Evolutionary conservation across 2,888 invertebrate species (phyloP).

Genomic region (Norana najaformis): DNA sequence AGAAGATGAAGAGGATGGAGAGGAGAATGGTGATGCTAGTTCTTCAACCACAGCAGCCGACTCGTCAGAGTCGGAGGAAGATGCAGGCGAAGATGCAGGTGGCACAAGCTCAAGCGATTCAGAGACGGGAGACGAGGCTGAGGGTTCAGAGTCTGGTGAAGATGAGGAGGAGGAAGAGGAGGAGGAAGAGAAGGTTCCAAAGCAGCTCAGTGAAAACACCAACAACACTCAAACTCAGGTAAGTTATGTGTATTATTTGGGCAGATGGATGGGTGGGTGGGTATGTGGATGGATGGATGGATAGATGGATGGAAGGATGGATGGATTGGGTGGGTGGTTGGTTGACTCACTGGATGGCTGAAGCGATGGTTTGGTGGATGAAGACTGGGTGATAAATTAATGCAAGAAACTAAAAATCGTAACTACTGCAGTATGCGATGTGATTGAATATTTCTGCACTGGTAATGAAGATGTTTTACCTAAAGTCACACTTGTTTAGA

Average conservation of each 20-base stretch:
- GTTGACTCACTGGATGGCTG: neutral
- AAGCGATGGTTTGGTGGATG: neutral
- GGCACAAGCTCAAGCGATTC: neutral
- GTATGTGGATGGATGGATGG: neutral
- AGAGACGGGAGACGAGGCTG: neutral
- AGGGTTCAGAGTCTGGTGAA: slow-evolving; percentile 27
- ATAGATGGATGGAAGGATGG: no score
- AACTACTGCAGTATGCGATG: neutral
- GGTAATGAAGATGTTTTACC: neutral
- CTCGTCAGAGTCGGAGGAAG: neutral
- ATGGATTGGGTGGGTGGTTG: neutral
- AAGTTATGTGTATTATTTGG: neutral
- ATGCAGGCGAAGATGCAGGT: neutral
- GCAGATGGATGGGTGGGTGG: neutral
- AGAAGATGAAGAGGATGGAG: slow-evolving; percentile 29
- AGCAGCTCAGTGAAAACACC: neutral
- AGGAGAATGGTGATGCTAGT: slow-evolving; percentile 20
- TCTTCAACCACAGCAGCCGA: slow-evolving; percentile 9
- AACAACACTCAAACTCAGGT: slow-evolving; percentile 15
- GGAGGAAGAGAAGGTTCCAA: neutral
- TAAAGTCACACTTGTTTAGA: neutral
- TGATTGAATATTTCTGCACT: neutral
- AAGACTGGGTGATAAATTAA: neutral
- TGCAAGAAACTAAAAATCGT: no score
- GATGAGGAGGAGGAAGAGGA: neutral